Conservation (phyloP, 2,888 invertebrate species). For the Formica aserva region DNA sequence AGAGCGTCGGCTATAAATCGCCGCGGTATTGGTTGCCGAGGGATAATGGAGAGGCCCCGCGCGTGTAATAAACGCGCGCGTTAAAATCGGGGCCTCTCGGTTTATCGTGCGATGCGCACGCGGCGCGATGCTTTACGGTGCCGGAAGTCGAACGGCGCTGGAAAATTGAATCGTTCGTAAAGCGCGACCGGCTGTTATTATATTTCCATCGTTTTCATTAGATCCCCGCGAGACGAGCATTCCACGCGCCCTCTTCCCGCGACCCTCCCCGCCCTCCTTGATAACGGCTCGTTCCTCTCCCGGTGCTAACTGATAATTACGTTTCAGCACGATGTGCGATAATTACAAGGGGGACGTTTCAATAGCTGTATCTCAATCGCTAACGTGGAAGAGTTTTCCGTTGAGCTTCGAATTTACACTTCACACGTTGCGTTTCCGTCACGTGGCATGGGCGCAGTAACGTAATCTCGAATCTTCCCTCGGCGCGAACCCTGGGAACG, state of each 20-base stretch:
- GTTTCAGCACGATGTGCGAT: constrained; percentile 46
- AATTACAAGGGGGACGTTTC: constrained; percentile 50
- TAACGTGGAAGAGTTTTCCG: background rate
- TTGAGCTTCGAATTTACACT: constrained; percentile 14
- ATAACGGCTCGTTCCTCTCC: constrained; percentile 5
- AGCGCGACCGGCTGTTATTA: constrained; percentile 42
- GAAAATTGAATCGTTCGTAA: constrained; percentile 66
- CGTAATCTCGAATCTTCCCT: constrained; percentile 45
- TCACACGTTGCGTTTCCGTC: constrained; percentile 35
- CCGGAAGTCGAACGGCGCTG: constrained; percentile 58
- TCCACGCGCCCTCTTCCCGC: background rate
- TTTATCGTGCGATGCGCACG: constrained; percentile 19
- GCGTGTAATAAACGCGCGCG: constrained; percentile 61
- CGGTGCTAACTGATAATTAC: constrained; percentile 48
- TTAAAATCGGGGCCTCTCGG: constrained; percentile 59
- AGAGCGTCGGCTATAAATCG: constrained; percentile 54
- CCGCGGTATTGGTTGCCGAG: constrained; percentile 41
- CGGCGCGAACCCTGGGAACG: constrained; percentile 13
- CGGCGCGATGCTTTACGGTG: constrained; percentile 55
- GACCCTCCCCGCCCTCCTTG: background rate
- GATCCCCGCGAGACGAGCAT: constrained; percentile 16
- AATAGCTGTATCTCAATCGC: constrained; percentile 34
- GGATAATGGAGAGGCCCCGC: constrained; percentile 29
- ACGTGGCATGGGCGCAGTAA: constrained; percentile 37
- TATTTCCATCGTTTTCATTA: constrained; percentile 50